Base-by-base conservation (phyloP, 2,113 vertebrate species). In the Chaetodon auriga region DNA sequence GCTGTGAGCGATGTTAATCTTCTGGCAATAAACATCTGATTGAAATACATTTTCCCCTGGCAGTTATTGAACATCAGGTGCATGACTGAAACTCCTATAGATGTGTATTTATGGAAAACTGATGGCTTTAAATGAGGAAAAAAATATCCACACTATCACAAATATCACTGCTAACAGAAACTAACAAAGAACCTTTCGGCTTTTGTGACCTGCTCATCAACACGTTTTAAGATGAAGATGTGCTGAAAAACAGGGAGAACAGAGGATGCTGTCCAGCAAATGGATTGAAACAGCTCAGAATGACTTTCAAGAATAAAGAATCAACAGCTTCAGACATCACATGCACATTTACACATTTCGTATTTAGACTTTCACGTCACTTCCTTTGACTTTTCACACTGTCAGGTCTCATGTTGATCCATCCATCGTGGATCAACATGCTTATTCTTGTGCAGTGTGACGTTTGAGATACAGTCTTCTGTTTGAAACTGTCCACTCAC, bases 21-120 rank as follows among this genome's bases (percentile, higher is more conserved):
- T 48, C 51, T 23, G 10, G 9, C 57, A 84, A 89, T 84, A 82
- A 78, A 87, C 23, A 1, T 78, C 0, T 58, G 49, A 77, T 54
- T 16, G 75, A 76, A 78, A 54, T 10, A 16, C 6, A 38, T 16
- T 71, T n/a, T 58, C 10, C n/a, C 16, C 38, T 68, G 25, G 4
- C 3, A 55, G 51, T 75, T 68, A 30, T 80, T 54, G 5, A 68
- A 36, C 12, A 53, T 30, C 13, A 30, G 19, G 9, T 36, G 9
- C 19, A 61, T 54, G n/a, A 23, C 3, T 60, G 23, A 54, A 62
- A 35, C n/a, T 41, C 15, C 21, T 23, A 10, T 0, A 30, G 30
- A 36, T 25, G 8, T 49, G 11, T 14, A 15, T 72, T 30, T 46
- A 66, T 45, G 18, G 5, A 46, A 48, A 2, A 68, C 18, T 7